These are phyloP conservation scores for Corythornis vintsioides DNA, from an alignment of 2,113 vertebrate genomes.

Conservation along the genomic window DNA sequence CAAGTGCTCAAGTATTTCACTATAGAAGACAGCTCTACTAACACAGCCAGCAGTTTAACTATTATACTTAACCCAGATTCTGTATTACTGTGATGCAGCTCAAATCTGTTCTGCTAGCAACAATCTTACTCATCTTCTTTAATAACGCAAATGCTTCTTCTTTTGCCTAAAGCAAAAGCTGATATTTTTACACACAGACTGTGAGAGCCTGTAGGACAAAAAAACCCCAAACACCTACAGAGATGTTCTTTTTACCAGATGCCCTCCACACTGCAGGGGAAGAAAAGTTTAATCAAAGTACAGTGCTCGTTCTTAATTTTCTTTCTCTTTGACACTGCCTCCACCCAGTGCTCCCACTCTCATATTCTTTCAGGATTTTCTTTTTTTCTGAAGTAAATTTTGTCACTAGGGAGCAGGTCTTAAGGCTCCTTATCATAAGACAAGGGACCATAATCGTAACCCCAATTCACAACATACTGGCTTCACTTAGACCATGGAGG, in stretches of 20 bases:
- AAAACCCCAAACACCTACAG: conserved; percentile 38
- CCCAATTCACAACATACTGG: neutral
- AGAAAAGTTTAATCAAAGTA: conserved; percentile 54
- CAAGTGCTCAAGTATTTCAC: conserved; percentile 27
- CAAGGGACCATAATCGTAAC: neutral
- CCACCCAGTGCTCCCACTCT: neutral
- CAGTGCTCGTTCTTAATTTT: neutral
- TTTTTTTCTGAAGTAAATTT: conserved; percentile 22
- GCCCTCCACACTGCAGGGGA: neutral
- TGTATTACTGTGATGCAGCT: neutral
- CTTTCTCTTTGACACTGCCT: conserved; percentile 12
- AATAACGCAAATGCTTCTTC: conserved; percentile 22
- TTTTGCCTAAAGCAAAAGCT: conserved; percentile 42
- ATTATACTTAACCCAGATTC: conserved; percentile 50
- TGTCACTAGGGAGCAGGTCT: neutral
- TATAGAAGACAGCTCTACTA: conserved; percentile 37
- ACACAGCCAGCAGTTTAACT: conserved; percentile 6
- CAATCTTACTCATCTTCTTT: conserved; percentile 40
- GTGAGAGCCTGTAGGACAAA: conserved; percentile 14
- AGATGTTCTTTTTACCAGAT: conserved; percentile 45
- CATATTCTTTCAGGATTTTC: neutral
- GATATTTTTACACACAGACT: conserved; percentile 48
- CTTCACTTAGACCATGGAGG: neutral
- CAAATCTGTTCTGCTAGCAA: conserved; percentile 16
- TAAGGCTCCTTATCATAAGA: neutral